Evolutionary conservation across 2,797 vertebrate species (phyloP), one percentile per base, ranked within the genome.

Genomic region (Borostomias antarcticus): DNA sequence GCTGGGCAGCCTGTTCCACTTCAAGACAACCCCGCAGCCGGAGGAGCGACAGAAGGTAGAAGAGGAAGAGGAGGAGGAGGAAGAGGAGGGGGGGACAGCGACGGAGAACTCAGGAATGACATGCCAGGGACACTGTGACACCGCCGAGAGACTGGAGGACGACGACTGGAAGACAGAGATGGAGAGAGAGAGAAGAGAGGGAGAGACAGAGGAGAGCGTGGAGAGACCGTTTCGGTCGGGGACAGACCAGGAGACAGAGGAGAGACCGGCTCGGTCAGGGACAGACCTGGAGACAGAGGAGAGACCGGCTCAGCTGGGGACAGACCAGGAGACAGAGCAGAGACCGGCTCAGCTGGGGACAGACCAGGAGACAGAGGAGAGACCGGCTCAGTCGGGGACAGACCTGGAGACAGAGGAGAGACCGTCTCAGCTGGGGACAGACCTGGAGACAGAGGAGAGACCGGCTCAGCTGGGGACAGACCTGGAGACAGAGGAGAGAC

Each of bases 1-100:
- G 35, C 70, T 86, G 58, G 70, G 84, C 28, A 84, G 73, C 74
- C 62, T 86, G 48, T 82, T 86, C 66, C 66, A 75, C n/a, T 82
- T 79, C 33, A 80, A 72, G 74, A 23, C 73, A 82, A 21, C 21
- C 74, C 2, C 29, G 43, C 69, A 70, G 32, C 29, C 8, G 8
- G 54, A 64, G 61, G 62, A 19, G 51, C 72, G 21, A 30, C 43
- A 30, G 43, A 47, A 62, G 59, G n/a, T 21, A 32, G 26, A 50
- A 43, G 28, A 50, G 26, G 13, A 25, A 17, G 15, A 29, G 6
- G 2, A 47, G 45, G 29, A 50, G 43, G 3, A n/a, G 28, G 59
- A 47, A 21, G 45, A 48, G 28, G 43, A 52, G 43, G 62, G 54
- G 58, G 32, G 26, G 4, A 19, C n/a, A n/a, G 19, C 40, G 7